Evolutionary conservation across 2,113 vertebrate genomes (phyloP).

Genomic region (Calonectris borealis): DNA sequence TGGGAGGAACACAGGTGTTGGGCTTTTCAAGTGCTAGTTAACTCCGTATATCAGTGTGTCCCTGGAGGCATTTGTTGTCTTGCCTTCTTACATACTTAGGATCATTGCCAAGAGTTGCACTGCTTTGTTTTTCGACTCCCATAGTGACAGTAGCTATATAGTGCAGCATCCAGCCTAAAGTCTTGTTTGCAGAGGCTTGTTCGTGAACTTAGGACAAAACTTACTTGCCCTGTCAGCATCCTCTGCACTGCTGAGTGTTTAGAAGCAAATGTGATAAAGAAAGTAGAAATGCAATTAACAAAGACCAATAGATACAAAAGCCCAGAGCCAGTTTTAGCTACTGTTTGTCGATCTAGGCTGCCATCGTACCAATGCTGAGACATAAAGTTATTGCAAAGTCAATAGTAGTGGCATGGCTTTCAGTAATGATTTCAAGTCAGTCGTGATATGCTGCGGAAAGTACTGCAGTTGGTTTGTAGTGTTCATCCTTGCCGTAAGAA

Average conservation of each 20-base stretch:
- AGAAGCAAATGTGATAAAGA: conserved; percentile 49
- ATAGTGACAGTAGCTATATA: neutral
- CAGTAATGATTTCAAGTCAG: conserved; percentile 19
- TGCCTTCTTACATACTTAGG: neutral
- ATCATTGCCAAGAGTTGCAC: neutral
- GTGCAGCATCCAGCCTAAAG: neutral
- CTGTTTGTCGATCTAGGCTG: conserved; percentile 4
- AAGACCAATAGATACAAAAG: conserved; percentile 40
- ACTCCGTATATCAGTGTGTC: neutral
- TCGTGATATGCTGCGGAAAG: neutral
- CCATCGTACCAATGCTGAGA: neutral
- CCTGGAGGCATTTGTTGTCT: neutral
- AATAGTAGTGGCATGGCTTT: neutral
- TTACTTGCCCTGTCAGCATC: conserved; percentile 46
- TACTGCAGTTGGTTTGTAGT: neutral
- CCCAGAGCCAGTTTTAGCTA: neutral
- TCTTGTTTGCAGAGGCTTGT: neutral
- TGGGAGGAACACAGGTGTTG: neutral
- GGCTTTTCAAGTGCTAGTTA: neutral
- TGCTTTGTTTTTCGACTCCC: neutral
- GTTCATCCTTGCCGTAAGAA: neutral
- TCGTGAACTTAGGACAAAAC: neutral
- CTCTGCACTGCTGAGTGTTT: neutral
- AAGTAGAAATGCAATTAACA: conserved; percentile 59
- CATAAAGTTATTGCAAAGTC: conserved; percentile 44